Evolutionary conservation across 2,113 vertebrate species (phyloP), one percentile per base, ranked within the genome.

Genomic region (Sinocyclocheilus rhinocerous): DNA sequence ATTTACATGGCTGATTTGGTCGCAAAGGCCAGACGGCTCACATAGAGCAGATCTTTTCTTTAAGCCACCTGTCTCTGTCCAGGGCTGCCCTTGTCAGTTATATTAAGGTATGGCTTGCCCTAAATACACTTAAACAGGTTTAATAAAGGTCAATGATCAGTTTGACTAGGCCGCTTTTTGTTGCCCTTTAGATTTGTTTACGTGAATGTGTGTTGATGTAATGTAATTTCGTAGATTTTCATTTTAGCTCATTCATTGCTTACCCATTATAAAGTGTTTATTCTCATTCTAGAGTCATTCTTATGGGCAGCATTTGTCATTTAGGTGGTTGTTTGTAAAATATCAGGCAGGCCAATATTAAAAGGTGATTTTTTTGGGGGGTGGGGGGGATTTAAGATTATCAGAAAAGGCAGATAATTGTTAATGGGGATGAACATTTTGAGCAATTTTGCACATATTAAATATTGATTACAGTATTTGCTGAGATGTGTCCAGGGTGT

Each of bases 101-200:
- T n/a, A n/a, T n/a, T n/a, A n/a, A n/a, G n/a, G n/a, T n/a, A n/a
- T n/a, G n/a, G n/a, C n/a, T n/a, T n/a, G n/a, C n/a, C n/a, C n/a
- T n/a, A n/a, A n/a, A n/a, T n/a, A n/a, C n/a, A n/a, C n/a, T n/a
- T n/a, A n/a, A n/a, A n/a, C n/a, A n/a, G n/a, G n/a, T n/a, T n/a
- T n/a, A n/a, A n/a, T n/a, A n/a, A n/a, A n/a, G n/a, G n/a, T n/a
- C n/a, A n/a, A n/a, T n/a, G n/a, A n/a, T n/a, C n/a, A 50, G 39
- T 45, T 87, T 50, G 61, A 90, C 90, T 92, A 83, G 88, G 76
- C 78, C 6, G 52, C 63, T 83, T 87, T 84, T 73, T 57, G 75
- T 73, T 57, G 75, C 83, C 79, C 26, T 87, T 83, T 39, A 73
- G 52, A 79, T 59, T 83, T 79, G 39, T 80, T 76, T 84, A 57